phyloP scores from a whole-genome alignment of 2,888 invertebrate genomes.

The Timema podura region DNA sequence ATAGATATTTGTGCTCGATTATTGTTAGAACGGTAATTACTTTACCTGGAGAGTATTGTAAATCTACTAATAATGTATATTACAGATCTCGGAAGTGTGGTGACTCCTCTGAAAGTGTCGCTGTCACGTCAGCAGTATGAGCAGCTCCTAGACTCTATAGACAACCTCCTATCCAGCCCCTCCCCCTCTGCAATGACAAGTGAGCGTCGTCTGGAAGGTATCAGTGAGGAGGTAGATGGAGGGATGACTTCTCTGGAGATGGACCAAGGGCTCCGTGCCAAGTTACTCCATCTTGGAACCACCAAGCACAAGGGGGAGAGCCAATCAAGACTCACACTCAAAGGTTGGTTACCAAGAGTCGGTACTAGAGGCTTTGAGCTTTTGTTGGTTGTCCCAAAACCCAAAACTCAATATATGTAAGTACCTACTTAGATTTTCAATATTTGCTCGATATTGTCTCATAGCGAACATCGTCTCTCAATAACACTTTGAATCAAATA shows the following conservation, averaged over 20 bases:
- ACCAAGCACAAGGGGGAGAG: background rate
- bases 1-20: no score
- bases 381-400: no score
- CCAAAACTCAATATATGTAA: no score
- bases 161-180: conserved; percentile 41
- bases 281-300: conserved; percentile 34
- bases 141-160: conserved; percentile 73
- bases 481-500: no score
- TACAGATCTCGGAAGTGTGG: conserved; percentile 68
- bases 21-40: no score
- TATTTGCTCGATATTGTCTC: no score
- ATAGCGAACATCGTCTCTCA: no score
- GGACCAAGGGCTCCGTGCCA: conserved; percentile 60
- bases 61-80: background rate
- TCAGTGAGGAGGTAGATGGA: conserved; percentile 46
- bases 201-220: conserved; percentile 40
- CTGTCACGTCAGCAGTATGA: conserved; percentile 84
- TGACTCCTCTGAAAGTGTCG: conserved; percentile 80
- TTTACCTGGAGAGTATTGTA: no score
- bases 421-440: no score
- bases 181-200: conserved; percentile 39
- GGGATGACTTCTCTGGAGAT: conserved; percentile 53
- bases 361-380: no score
- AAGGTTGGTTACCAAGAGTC: background rate
- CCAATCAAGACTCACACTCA: background rate